These are phyloP conservation scores for Ramphastos sulfuratus DNA, from an alignment of 2,113 vertebrate species.

Conservation along the genomic window DNA sequence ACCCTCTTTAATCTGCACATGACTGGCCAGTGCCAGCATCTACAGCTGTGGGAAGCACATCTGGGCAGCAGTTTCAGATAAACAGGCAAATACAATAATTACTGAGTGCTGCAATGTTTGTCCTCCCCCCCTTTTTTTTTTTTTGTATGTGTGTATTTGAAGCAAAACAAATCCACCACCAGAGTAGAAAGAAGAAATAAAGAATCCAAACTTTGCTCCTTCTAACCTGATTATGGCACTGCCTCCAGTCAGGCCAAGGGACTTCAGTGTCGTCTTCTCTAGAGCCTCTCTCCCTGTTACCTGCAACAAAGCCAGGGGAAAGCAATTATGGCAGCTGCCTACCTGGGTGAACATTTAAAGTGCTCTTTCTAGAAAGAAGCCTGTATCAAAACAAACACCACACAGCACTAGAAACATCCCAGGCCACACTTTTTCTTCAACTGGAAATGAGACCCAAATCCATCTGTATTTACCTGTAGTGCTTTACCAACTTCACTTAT, in stretches of 20 bases:
- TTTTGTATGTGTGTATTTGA: background rate
- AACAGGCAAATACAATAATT: conserved; percentile 52
- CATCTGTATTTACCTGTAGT: background rate
- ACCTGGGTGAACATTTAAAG: background rate
- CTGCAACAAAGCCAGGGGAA: conserved; percentile 62
- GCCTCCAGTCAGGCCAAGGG: conserved; percentile 90
- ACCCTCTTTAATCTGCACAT: conserved; percentile 30
- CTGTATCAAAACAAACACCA: background rate
- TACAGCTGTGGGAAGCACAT: conserved; percentile 53
- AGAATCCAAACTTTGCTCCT: background rate
- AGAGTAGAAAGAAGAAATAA: background rate
- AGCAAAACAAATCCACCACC: conserved; percentile 36
- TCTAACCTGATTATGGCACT: conserved; percentile 90
- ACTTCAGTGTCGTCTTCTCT: conserved; percentile 85
- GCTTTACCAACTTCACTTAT: background rate
- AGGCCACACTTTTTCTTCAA: background rate
- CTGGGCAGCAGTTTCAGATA: conserved; percentile 60
- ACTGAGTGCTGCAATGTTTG: background rate
- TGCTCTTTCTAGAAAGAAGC: background rate
- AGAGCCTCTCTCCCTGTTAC: conserved; percentile 83
- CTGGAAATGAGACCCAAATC: background rate
- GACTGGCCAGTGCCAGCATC: conserved; percentile 34
- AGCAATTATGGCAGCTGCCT: background rate
- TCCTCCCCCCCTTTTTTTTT: background rate
- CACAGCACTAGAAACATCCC: background rate